These are phyloP conservation scores for Lepus europaeus DNA, from an alignment of 2,113 vertebrate genomes.

Conservation along the genomic window DNA sequence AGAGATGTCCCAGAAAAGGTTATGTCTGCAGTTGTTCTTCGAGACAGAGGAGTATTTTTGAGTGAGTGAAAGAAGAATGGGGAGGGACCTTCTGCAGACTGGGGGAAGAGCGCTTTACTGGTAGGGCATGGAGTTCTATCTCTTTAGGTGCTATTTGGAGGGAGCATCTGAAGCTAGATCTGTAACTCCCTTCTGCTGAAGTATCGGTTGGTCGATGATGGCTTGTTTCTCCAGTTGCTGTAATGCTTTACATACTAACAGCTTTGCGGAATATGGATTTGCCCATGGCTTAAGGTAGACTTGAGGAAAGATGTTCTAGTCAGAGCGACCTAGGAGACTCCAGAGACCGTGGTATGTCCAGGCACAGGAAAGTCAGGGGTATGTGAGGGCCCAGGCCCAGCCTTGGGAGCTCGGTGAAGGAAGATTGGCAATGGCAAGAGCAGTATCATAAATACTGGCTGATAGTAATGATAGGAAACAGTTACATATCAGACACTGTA, in stretches of 20 bases:
- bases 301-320: not conserved
- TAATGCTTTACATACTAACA: constrained; percentile 31
- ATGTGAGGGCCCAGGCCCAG: not conserved
- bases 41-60: not conserved
- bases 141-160: not conserved
- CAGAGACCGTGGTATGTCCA: not conserved
- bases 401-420: not conserved
- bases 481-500: not conserved
- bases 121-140: not conserved
- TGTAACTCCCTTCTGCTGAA: constrained; percentile 41
- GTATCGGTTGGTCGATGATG: not conserved
- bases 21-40: not conserved
- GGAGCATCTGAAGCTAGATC: constrained; percentile 12
- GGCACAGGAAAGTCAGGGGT: not conserved
- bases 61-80: not conserved
- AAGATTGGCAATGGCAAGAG: not conserved
- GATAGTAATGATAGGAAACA: not conserved
- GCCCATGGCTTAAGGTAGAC: not conserved
- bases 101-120: not conserved
- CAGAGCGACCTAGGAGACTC: not conserved
- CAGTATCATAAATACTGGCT: not conserved
- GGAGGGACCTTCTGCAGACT: not conserved
- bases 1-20: constrained; percentile 39
- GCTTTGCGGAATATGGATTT: constrained; percentile 12
- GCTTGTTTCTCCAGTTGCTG: not conserved